These are phyloP conservation scores for Ceratitis capitata DNA, from an alignment of 1,140 invertebrate genomes.

Conservation along the genomic window DNA sequence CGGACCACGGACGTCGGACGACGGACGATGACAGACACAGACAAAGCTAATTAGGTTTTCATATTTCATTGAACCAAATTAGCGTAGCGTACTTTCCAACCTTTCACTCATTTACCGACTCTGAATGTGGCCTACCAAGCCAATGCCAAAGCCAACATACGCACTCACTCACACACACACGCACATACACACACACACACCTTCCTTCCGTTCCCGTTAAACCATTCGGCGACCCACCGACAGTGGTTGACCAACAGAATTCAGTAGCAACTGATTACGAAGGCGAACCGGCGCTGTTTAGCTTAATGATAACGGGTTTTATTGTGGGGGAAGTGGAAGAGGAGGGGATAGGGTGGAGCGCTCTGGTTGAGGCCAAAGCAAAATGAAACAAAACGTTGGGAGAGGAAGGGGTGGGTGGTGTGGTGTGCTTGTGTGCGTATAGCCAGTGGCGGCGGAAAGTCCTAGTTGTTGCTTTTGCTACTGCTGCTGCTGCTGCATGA, in stretches of 20 bases:
- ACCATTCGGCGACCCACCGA: neutral
- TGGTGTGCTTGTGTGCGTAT: neutral
- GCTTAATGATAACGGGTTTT: neutral
- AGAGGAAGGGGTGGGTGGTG: neutral
- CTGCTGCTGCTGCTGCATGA: neutral
- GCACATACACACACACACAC: neutral
- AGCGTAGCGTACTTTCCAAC: conserved; percentile 30
- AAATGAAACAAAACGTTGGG: neutral
- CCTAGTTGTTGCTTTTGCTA: neutral
- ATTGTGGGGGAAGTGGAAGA: neutral
- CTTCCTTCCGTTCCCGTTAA: neutral
- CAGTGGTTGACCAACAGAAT: conserved; percentile 18
- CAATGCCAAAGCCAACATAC: neutral
- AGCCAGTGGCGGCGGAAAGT: neutral
- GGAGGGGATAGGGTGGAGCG: neutral
- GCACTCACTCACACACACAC: neutral
- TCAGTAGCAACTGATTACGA: conserved; percentile 10
- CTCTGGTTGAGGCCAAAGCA: neutral
- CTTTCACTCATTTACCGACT: conserved; percentile 26
- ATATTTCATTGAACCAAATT: conserved; percentile 38
- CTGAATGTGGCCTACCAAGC: neutral
- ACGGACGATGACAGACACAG: conserved; percentile 24
- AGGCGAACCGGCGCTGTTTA: neutral
- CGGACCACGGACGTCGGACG: no score
- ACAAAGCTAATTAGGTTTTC: conserved; percentile 34